Base-by-base conservation (phyloP, 2,113 vertebrate genomes). In the Myxocyprinus asiaticus region DNA sequence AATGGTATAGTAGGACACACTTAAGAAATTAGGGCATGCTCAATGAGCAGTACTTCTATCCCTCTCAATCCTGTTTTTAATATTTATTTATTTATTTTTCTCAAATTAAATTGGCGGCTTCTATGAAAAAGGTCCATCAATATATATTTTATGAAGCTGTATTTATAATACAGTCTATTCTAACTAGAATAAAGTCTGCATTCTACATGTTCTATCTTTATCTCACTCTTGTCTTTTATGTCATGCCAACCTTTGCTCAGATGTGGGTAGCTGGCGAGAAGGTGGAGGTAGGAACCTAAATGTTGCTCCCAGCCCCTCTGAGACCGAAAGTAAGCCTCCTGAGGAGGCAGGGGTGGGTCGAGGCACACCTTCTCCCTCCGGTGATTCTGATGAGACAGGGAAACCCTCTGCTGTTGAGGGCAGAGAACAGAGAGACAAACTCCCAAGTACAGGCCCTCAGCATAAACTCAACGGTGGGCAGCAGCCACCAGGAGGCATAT, bases 381-480 rank as follows among this genome's bases (percentile, higher is more conserved):
- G 70, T 85, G 93, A 97, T 66, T 90, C 91, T 50, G 94, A 79
- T 0, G 95, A 96, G 66, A 82, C 90, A 58, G 91, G 86, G 71
- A 95, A 94, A 84, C 89, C 87, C 15, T 83, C 88, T 61, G 83
- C 90, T 69, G 66, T 83, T 6, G 92, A 92, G 5, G 12, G 73
- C 71, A 95, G 92, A 68, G 96, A 96, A 88, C 95, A 89, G 87
- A 91, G 83, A 88, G 92, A 90, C 81, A 90, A 88, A 88, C 81
- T 75, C 76, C 92, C 86, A 76, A 90, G 81, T 73, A 67, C 77
- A 22, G 84, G 86, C 53, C 77, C 89, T 74, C 96, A 94, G 77
- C 91, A 95, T 67, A 99, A 98, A 88, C 87, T 99, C 74, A 99
- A 98, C 55, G 98, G 98, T 64, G 96, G 97, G 15, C 96, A 98